Base-by-base conservation (phyloP, 2,888 invertebrate genomes). In the Lepetodrilus schrolli region DNA sequence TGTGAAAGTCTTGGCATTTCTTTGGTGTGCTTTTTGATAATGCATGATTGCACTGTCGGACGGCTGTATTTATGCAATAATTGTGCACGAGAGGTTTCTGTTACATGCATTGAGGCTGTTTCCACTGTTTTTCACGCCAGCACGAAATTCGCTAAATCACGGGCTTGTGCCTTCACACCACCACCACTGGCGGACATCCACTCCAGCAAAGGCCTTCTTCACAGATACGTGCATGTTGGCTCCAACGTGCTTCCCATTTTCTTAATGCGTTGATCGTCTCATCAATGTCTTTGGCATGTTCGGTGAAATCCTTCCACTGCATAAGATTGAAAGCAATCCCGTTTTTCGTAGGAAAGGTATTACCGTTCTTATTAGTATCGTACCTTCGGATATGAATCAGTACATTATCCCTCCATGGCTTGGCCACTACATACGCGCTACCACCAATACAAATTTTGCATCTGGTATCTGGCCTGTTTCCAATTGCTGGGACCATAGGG, bases 101-200 rank as follows among this genome's bases (percentile, higher is more conserved):
- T n/a, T n/a, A n/a, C n/a, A n/a, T n/a, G n/a, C n/a, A n/a, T n/a
- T n/a, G n/a, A n/a, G n/a, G n/a, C n/a, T n/a, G n/a, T n/a, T n/a
- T n/a, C n/a, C n/a, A n/a, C n/a, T n/a, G n/a, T n/a, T n/a, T n/a
- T n/a, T n/a, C n/a, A n/a, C n/a, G n/a, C n/a, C n/a, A n/a, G n/a
- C n/a, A n/a, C n/a, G n/a, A n/a, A n/a, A n/a, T n/a, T n/a, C n/a
- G n/a, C n/a, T n/a, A n/a, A n/a, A n/a, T n/a, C n/a, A n/a, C n/a
- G n/a, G n/a, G n/a, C n/a, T n/a, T n/a, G n/a, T n/a, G n/a, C 36
- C 66, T 2, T 36, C 30, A 36, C 66, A 66, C 34, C 66, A 66
- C 66, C 66, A 66, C 66, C 66, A 66, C n/a, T 66, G 23, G 4
- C 66, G 66, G 10, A 66, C 13, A 37, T 66, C 66, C 20, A 66